These are phyloP conservation scores for Vulpes vulpes DNA, from an alignment of 2,113 vertebrate species.

Conservation along the genomic window DNA sequence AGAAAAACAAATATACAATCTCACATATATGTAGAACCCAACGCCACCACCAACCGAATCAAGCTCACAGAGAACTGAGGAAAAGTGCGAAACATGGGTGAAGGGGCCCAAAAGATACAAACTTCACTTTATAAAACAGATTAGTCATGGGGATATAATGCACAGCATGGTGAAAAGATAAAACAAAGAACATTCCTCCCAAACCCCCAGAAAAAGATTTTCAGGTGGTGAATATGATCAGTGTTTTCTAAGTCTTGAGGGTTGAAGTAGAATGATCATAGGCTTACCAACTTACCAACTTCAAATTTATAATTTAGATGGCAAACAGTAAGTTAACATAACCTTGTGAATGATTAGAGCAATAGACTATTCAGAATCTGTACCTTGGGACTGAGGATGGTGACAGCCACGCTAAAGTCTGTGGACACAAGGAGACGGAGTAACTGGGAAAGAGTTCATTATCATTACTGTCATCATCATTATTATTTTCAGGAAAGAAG, in stretches of 20 bases:
- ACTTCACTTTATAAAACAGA: neutral
- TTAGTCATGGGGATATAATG: neutral
- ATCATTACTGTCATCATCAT: neutral
- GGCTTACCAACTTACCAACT: neutral
- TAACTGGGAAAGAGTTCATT: neutral
- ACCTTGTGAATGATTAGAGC: neutral
- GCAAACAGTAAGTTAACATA: neutral
- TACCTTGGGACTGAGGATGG: neutral
- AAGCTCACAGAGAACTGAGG: neutral
- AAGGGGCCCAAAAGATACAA: neutral
- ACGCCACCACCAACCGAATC: neutral
- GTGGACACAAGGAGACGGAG: neutral
- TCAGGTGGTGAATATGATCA: neutral
- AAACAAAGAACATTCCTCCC: neutral
- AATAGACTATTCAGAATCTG: neutral
- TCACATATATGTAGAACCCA: neutral
- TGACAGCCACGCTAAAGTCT: neutral
- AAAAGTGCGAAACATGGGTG: neutral
- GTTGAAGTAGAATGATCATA: neutral
- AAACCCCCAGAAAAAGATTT: neutral
- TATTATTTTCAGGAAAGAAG: neutral
- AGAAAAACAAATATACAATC: neutral
- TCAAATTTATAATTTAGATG: neutral
- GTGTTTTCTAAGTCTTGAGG: neutral
- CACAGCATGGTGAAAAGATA: neutral